Evolutionary conservation across 2,888 invertebrate species (phyloP).

Genomic region (Polyommatus icarus): DNA sequence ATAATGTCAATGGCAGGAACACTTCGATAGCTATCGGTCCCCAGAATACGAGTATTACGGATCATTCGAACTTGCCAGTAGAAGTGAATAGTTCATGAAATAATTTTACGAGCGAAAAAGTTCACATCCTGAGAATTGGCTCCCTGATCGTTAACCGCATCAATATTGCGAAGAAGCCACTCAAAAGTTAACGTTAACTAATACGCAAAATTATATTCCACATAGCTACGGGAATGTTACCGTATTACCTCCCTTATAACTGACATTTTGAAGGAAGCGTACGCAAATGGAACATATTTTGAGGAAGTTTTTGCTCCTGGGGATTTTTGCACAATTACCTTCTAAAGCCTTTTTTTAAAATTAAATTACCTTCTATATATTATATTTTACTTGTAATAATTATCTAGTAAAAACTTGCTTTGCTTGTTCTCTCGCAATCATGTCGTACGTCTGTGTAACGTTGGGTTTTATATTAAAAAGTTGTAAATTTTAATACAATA

Average conservation of each 20-base stretch:
- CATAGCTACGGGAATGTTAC: background rate
- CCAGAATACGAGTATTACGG: no score
- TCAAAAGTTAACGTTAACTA: background rate
- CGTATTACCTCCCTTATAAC: background rate
- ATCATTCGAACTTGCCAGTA: no score
- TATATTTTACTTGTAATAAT: background rate
- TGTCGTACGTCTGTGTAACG: background rate
- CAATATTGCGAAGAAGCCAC: background rate
- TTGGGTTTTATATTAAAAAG: background rate
- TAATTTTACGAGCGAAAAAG: no score
- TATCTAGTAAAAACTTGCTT: background rate
- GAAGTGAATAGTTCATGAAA: no score
- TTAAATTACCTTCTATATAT: background rate
- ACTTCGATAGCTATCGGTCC: no score
- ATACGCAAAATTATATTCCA: background rate
- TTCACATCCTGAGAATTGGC: no score
- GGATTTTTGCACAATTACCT: background rate
- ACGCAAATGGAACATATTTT: constrained; percentile 1
- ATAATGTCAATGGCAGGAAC: no score
- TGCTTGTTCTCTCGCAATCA: background rate
- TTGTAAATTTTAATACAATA: background rate
- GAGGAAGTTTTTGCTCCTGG: background rate
- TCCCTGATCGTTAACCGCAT: background rate
- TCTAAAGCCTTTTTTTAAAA: no score
- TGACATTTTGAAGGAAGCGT: background rate